Evolutionary conservation across 2,888 invertebrate genomes (phyloP), one percentile per base, ranked within the genome.

Genomic region (Rhodophaea formosa): DNA sequence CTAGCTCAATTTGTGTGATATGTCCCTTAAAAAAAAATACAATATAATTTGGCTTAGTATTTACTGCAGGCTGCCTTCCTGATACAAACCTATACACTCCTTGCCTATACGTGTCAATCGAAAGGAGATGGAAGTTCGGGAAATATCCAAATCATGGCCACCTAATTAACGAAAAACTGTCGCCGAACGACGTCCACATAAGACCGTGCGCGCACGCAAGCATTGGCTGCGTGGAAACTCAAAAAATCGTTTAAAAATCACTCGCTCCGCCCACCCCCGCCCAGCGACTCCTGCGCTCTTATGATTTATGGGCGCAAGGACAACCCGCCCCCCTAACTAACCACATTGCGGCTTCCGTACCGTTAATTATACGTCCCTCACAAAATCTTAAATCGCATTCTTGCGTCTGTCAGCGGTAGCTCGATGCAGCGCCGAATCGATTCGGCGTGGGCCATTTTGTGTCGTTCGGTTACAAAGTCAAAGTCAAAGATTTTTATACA

Each of bases 171-270:
- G 84, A 89, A 88, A 89, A 89, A 87, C 80, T 85, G 84, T 86
- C 86, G 80, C 84, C 82, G 80, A 81, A 79, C 72, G 77, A 67
- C 74, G 79, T 79, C 85, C 86, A 81, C 86, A 88, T 86, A 88
- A 86, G 88, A 73, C 77, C 80, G 82, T 84, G 82, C 82, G 44
- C 44, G 71, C 80, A 80, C 80, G 76, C 82, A 80, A 79, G 84
- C 85, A 88, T 89, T 89, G 90, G 90, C 80, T 82, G 81, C 74
- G 67, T 75, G 72, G 75, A 79, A 80, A 82, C 86, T 88, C 87
- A 89, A 90, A 90, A 90, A 90, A 90, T 87, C 84, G 87, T 89
- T 90, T 89, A 89, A 89, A 89, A 89, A 84, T 88, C 83, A 85
- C 77, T 89, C 82, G 90, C 90, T 73, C 88, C 90, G 86, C 90